phyloP scores from a whole-genome alignment of 2,113 vertebrate genomes.

The Zosterops hypoxanthus region DNA sequence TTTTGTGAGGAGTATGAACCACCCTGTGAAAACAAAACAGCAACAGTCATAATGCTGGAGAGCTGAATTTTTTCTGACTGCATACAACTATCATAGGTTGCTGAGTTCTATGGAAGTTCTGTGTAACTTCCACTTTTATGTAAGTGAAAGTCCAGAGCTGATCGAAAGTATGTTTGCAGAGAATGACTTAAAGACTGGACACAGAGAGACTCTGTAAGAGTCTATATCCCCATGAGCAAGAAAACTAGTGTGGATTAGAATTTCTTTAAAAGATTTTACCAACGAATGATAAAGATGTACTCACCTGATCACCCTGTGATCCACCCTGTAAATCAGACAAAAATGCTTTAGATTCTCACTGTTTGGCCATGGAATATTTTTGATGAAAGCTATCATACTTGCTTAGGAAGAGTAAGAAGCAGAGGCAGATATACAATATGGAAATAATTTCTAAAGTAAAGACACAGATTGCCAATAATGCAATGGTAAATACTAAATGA shows the following conservation, averaged over 20 bases:
- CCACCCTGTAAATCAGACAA: not conserved
- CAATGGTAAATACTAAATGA: not conserved
- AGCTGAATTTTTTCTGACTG: not conserved
- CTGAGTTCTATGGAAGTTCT: not conserved
- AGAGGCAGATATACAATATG: not conserved
- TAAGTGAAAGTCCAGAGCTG: not conserved
- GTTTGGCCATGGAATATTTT: not conserved
- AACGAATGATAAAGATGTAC: not conserved
- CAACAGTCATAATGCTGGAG: not conserved
- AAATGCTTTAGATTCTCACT: not conserved
- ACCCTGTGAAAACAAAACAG: not conserved
- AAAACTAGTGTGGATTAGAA: not conserved
- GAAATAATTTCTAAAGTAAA: not conserved
- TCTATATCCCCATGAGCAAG: not conserved
- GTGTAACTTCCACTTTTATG: not conserved
- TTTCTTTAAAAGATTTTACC: not conserved
- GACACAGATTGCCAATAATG: not conserved
- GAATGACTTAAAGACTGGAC: not conserved
- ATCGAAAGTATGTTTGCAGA: not conserved
- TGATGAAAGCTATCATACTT: not conserved
- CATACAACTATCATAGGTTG: not conserved
- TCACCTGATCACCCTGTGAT: conserved; percentile 3
- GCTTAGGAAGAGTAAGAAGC: not conserved
- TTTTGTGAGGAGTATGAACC: conserved; percentile 18
- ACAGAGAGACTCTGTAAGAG: not conserved